Conservation (phyloP, 2,888 invertebrate genomes). For the Drosophila phalerata region DNA sequence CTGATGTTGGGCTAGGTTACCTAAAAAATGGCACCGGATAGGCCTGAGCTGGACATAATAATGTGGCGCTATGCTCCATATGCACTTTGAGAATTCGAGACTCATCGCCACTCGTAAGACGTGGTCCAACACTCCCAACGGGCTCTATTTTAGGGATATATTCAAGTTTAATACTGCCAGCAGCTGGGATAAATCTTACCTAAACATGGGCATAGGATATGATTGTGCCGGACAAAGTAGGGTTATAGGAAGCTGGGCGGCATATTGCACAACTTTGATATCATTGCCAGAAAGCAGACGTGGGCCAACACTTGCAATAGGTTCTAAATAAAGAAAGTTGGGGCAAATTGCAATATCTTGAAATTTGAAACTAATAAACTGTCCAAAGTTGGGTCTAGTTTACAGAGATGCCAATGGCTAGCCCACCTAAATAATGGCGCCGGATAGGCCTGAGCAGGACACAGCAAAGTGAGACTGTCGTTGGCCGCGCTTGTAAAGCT, state of each 20-base stretch:
- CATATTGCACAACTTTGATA: constrained; percentile 82
- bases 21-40: constrained; percentile 90
- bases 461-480: constrained; percentile 88
- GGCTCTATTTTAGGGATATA: constrained; percentile 82
- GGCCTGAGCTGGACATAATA: constrained; percentile 89
- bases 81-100: constrained; percentile 86
- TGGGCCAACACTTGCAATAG: constrained; percentile 89
- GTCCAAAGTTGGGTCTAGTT: constrained; percentile 44
- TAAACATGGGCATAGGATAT: constrained; percentile 90
- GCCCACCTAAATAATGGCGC: constrained; percentile 88
- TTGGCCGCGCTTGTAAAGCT: constrained; percentile 87
- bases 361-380: constrained; percentile 54
- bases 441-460: constrained; percentile 90
- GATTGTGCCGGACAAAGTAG: constrained; percentile 90
- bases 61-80: constrained; percentile 86
- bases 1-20: constrained; percentile 86
- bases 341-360: neutral
- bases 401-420: neutral
- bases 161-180: constrained; percentile 4
- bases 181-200: constrained; percentile 88
- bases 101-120: constrained; percentile 90
- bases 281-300: constrained; percentile 86
- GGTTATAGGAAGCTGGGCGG: constrained; percentile 86
- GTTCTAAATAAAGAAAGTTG: constrained; percentile 86
- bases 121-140: constrained; percentile 87